A percentile compares a stretch with the other conserved stretches of the same genome.
These are phyloP conservation scores for Steinernema carpocapsae DNA, from an alignment of 2,888 invertebrate species.

Conservation along the genomic window DNA sequence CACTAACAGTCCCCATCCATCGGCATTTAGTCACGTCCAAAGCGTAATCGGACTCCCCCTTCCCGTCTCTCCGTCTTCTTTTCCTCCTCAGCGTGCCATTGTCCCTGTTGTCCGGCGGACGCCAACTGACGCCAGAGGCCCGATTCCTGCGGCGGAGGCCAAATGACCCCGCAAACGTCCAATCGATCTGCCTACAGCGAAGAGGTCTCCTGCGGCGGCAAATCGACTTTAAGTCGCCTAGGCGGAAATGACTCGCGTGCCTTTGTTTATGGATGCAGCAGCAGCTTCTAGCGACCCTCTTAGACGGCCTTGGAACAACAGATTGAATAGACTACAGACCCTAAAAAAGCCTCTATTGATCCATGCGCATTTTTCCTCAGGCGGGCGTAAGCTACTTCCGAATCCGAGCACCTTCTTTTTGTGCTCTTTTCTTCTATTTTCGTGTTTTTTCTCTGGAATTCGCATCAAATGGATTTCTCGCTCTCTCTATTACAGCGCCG, in stretches of 20 bases:
- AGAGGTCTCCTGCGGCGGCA: background rate
- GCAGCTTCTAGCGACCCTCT: background rate
- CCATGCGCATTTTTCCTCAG: background rate
- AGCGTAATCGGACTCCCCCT: conserved; percentile 12
- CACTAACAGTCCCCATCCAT: no score
- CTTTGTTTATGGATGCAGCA: conserved; percentile 19
- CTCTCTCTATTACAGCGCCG: conserved; percentile 17
- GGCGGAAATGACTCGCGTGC: conserved; percentile 23
- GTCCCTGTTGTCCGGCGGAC: conserved; percentile 13
- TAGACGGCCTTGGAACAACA: background rate
- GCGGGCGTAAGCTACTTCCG: background rate
- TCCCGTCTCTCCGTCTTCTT: no score
- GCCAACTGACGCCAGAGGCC: conserved; percentile 10
- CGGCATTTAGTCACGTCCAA: no score
- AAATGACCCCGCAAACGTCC: conserved; percentile 11
- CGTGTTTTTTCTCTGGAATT: background rate
- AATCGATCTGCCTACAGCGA: conserved; percentile 1
- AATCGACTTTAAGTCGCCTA: conserved; percentile 11
- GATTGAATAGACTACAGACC: background rate
- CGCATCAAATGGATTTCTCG: background rate
- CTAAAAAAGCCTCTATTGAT: conserved; percentile 1
- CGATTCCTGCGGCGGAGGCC: background rate
- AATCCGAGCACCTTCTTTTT: background rate
- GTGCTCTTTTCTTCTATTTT: background rate
- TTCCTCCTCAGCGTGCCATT: conserved; percentile 27